Base-by-base conservation (phyloP, 2,113 vertebrate genomes). In the Brachirus orientalis region DNA sequence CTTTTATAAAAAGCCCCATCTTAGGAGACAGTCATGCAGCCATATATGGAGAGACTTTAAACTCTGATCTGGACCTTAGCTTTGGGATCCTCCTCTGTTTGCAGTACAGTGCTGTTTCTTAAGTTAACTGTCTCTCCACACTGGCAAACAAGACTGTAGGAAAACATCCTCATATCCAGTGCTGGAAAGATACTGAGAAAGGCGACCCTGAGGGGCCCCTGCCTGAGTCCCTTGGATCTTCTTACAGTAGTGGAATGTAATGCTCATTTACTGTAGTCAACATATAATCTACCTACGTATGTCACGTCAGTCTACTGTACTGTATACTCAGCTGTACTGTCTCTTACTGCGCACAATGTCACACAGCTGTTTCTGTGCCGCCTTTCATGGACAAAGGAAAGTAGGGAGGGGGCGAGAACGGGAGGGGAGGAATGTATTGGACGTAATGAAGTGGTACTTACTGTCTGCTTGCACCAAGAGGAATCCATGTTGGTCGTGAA, bases 221-320 rank as follows among this genome's bases (percentile, higher is more conserved):
- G n/a, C 43, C 65, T 17, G 52, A 38, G 63, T 50, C 79, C 84
- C 69, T n/a, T 60, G 74, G 84, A 86, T 84, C 80, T 63, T 80
- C 84, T 90, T 90, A 75, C 85, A 90, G 78, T 87, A 84, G 75
- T 87, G 86, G 91, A 93, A 92, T 92, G 87, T 89, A 86, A 88
- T 86, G 85, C 86, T 88, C 82, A 80, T 90, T 86, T 87, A 89
- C 90, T 90, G 85, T 88, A 87, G 82, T 88, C 80, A 80, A 86
- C 79, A 83, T 88, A 67, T 86, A 83, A 86, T 79, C 87, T 86
- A 88, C 88, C 87, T 88, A 82, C 77, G 54, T 89, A 58, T 77
- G 70, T 89, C 81, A 72, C 75, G 73, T 85, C 75, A 57, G 80
- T 86, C 86, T 89, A 83, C 88, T 89, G 88, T 82, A 86, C 77